Evolutionary conservation across 2,888 invertebrate species (phyloP).

Genomic region (Megalurothrips usitatus): DNA sequence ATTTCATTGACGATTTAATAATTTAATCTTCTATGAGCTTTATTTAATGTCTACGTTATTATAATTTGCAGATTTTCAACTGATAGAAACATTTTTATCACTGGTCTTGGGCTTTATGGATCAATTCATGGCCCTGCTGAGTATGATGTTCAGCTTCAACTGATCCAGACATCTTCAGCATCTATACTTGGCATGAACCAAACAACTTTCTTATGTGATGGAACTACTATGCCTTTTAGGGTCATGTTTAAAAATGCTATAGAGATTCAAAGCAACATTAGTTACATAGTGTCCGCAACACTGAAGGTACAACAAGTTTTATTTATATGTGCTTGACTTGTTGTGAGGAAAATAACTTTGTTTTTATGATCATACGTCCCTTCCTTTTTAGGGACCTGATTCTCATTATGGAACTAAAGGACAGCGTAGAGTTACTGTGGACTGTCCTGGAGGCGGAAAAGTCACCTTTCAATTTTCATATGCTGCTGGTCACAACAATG

Average conservation of each 20-base stretch:
- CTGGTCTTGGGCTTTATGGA: conserved; percentile 80
- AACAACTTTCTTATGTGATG: conserved; percentile 73
- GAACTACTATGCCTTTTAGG: conserved; percentile 69
- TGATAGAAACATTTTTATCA: conserved; percentile 73
- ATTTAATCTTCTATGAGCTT: not conserved
- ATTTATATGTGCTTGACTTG: not conserved
- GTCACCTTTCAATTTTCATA: conserved; percentile 78
- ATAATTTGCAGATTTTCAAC: conserved; percentile 62
- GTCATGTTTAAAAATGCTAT: conserved; percentile 81
- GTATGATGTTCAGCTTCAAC: conserved; percentile 67
- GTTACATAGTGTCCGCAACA: conserved; percentile 75
- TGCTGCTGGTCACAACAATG: conserved; percentile 81
- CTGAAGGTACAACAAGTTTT: conserved; percentile 56
- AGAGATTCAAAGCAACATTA: conserved; percentile 70
- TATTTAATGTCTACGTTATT: not conserved
- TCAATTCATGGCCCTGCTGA: conserved; percentile 74
- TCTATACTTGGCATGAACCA: conserved; percentile 67
- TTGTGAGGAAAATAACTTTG: not conserved
- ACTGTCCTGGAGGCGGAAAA: conserved; percentile 69
- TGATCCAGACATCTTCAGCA: conserved; percentile 69
- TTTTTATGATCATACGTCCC: not conserved
- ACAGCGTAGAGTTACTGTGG: conserved; percentile 66
- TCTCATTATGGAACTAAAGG: conserved; percentile 83
- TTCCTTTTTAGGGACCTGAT: conserved; percentile 66
- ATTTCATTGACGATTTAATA: conserved; percentile 27